These are phyloP conservation scores for Gambusia affinis DNA, from an alignment of 2,113 vertebrate species.

Conservation along the genomic window DNA sequence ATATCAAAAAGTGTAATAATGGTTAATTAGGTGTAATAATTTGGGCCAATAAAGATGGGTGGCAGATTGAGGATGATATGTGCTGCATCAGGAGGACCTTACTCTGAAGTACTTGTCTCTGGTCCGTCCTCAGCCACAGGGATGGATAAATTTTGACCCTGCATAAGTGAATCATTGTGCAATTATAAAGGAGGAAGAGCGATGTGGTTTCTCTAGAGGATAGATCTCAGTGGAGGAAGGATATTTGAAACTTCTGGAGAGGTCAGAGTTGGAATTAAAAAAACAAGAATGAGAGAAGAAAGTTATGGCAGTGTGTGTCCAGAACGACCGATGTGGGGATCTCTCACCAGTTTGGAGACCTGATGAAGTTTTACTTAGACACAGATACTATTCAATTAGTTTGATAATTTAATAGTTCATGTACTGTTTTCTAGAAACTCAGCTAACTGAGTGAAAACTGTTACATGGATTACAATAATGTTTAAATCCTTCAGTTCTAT, in stretches of 20 bases:
- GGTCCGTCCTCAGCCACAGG: slow-evolving; percentile 75
- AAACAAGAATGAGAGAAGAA: not conserved
- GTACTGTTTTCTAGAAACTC: not conserved
- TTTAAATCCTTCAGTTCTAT: not conserved
- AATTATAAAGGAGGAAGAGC: slow-evolving; percentile 74
- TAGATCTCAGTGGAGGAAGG: slow-evolving; percentile 75
- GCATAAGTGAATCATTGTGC: slow-evolving; percentile 83
- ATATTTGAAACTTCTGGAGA: slow-evolving; percentile 32
- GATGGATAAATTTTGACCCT: slow-evolving; percentile 79
- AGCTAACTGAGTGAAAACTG: not conserved
- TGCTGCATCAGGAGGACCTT: slow-evolving; percentile 76
- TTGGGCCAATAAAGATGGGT: slow-evolving; percentile 69
- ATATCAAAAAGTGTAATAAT: slow-evolving; percentile 71
- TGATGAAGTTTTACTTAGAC: not conserved
- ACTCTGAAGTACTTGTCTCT: slow-evolving; percentile 35
- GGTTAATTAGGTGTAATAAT: slow-evolving; percentile 69
- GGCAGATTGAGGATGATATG: slow-evolving; percentile 72
- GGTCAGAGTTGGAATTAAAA: not conserved
- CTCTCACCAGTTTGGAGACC: slow-evolving; percentile 53
- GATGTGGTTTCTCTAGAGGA: slow-evolving; percentile 42
- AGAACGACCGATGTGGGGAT: slow-evolving; percentile 84
- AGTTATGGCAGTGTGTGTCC: not conserved
- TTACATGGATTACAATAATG: not conserved
- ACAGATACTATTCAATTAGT: not conserved
- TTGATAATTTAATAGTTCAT: not conserved